These are phyloP conservation scores for Chlorodrepanis virens DNA, from an alignment of 2,113 vertebrate genomes.

Conservation along the genomic window DNA sequence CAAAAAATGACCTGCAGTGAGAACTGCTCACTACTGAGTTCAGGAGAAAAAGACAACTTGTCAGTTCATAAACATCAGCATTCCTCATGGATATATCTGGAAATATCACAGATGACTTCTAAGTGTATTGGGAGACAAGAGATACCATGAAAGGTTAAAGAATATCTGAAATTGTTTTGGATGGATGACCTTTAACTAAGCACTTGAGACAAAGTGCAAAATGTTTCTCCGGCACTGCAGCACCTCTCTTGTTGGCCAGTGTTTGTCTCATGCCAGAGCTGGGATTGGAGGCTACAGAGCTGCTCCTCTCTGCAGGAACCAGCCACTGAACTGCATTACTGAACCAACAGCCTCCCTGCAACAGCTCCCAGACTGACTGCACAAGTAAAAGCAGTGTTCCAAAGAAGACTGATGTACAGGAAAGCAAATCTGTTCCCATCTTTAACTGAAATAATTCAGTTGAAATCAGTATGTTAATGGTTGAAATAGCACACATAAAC, in stretches of 20 bases:
- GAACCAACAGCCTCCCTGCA: background rate
- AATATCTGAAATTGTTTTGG: background rate
- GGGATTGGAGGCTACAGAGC: background rate
- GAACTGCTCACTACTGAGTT: background rate
- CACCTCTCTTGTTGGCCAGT: background rate
- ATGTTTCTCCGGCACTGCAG: background rate
- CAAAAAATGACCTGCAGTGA: background rate
- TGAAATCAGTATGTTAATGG: background rate
- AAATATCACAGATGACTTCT: background rate
- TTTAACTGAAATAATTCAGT: background rate
- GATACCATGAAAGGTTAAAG: background rate
- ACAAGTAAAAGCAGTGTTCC: background rate
- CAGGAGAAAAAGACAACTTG: background rate
- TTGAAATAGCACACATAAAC: background rate
- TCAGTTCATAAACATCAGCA: background rate
- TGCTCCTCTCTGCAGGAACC: background rate
- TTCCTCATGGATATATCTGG: background rate
- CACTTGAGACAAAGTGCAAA: conserved; percentile 3
- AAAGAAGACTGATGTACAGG: background rate
- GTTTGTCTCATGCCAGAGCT: background rate
- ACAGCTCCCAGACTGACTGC: background rate
- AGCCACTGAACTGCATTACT: background rate
- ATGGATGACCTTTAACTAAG: background rate
- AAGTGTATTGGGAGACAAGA: background rate
- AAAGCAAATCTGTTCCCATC: background rate